Conservation (phyloP, 2,113 vertebrate species). For the Chionomys nivalis region DNA sequence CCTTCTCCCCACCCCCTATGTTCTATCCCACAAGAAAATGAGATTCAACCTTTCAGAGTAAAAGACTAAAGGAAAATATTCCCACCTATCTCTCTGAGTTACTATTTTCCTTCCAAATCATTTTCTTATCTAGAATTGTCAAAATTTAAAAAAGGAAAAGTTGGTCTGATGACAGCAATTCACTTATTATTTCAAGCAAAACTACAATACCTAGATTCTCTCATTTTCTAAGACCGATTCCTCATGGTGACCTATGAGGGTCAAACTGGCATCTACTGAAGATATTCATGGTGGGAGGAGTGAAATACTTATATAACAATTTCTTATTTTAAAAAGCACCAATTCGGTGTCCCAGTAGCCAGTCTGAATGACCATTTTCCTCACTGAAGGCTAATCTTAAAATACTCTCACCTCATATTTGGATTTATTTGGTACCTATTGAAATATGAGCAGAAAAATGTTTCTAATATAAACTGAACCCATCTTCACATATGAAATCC, state of each 20-base stretch:
- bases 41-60: slow-evolving; percentile 17
- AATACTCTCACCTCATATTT: background rate
- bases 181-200: background rate
- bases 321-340: slow-evolving; percentile 29
- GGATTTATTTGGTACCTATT: background rate
- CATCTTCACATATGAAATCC: background rate
- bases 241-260: background rate
- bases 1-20: background rate
- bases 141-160: background rate
- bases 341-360: background rate
- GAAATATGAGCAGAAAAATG: slow-evolving; percentile 51
- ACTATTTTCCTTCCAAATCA: background rate
- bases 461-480: slow-evolving; percentile 45
- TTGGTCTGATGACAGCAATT: background rate
- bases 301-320: background rate
- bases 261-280: background rate
- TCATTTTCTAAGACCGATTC: slow-evolving; percentile 14
- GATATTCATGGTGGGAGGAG: background rate
- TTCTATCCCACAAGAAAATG: background rate
- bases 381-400: background rate
- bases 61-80: background rate
- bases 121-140: slow-evolving; percentile 3
- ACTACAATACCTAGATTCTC: background rate
- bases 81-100: background rate
- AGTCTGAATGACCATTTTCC: background rate